Base-by-base conservation (phyloP, 2,113 vertebrate species). In the Tragelaphus strepsiceros region DNA sequence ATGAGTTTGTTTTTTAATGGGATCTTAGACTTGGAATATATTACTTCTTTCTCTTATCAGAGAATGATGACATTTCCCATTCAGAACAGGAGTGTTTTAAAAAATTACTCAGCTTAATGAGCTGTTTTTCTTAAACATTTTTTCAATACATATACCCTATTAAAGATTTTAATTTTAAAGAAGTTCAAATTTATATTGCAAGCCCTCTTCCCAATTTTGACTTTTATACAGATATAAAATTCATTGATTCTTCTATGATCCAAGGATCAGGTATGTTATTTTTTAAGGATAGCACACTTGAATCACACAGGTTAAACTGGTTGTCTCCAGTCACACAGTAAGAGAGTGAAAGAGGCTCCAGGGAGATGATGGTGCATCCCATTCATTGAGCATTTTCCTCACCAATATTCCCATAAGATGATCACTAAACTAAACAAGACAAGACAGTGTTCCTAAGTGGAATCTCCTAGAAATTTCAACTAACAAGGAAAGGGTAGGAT, bases 391-490 rank as follows among this genome's bases (percentile, higher is more conserved):
- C 22, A 71, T 46, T 35, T 26, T 54, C 61, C 35, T 92, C 58
- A 51, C 74, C 86, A 58, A 62, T 28, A 82, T n/a, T 90, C 43
- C 82, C 49, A 19, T 51, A 53, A 94, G 83, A 74, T 28, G 82
- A 62, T 83, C 77, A 67, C n/a, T 67, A 81, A 82, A 39, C 21
- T 62, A 78, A 64, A 28, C 13, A 97, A 90, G 32, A 32, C 39
- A 19, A 49, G 88, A 80, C n/a, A 62, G 26, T 91, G 32, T 82
- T 90, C 94, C n/a, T 61, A 53, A 84, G 58, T 74, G 53, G 19
- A 92, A 96, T 96, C 81, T 88, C 35, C 35, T 93, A 93, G 32
- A 62, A 94, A 91, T 59, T 77, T 94, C 53, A 94, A 94, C 32
- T 58, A 92, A 24, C 21, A 85, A 82, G 61, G 39, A 85, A 54